Evolutionary conservation across 2,797 vertebrate genomes (phyloP).

Genomic region (Gouania willdenowi): DNA sequence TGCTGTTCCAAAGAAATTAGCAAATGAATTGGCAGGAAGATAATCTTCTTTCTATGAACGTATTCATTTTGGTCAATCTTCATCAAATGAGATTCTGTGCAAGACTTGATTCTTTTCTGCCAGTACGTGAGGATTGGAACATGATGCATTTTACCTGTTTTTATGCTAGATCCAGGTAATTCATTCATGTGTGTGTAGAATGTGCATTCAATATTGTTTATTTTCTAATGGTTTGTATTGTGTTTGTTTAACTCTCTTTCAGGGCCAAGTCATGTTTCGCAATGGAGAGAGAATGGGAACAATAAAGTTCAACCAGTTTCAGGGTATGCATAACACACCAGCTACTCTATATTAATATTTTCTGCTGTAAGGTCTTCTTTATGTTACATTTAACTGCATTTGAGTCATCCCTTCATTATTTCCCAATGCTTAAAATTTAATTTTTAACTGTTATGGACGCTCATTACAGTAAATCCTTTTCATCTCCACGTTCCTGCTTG

Average conservation of each 20-base stretch:
- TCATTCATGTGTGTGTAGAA: too few species aligned
- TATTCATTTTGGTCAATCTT: constrained; percentile 57
- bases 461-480: too few species aligned
- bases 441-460: too few species aligned
- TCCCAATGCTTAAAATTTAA: too few species aligned
- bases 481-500: too few species aligned
- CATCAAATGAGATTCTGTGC: constrained; percentile 52
- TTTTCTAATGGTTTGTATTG: too few species aligned
- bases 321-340: constrained; percentile 78
- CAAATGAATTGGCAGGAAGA: constrained; percentile 50
- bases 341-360: background rate
- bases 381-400: too few species aligned
- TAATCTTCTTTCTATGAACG: constrained; percentile 61
- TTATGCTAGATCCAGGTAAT: too few species aligned
- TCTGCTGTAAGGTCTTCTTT: background rate
- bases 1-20: constrained; percentile 44
- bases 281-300: constrained; percentile 99
- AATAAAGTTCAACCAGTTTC: constrained; percentile 98
- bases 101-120: constrained; percentile 35
- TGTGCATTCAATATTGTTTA: too few species aligned
- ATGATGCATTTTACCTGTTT: too few species aligned
- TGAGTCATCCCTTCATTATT: too few species aligned
- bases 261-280: constrained; percentile 99
- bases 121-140: constrained; percentile 20
- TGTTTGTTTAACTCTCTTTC: too few species aligned